These are phyloP conservation scores for Epirrhoe alternata DNA, from an alignment of 2,888 invertebrate genomes.

Conservation along the genomic window DNA sequence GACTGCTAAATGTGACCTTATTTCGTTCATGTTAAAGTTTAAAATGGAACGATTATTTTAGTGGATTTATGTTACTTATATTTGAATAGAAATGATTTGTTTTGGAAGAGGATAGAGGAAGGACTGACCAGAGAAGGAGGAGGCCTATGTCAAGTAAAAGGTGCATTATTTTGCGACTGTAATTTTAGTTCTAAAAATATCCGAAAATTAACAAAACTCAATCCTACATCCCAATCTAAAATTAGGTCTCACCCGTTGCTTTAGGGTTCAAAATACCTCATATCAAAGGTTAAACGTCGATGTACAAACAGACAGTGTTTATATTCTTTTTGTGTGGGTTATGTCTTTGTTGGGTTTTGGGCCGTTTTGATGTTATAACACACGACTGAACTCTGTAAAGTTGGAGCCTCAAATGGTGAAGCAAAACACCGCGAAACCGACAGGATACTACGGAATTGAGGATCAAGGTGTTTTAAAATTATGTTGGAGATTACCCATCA, in stretches of 20 bases:
- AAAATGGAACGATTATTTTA: no score
- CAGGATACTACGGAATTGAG: no score
- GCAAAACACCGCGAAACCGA: constrained; percentile 1
- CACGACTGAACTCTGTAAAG: constrained; percentile 12
- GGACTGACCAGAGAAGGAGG: no score
- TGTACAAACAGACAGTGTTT: constrained; percentile 28
- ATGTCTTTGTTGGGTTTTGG: constrained; percentile 34
- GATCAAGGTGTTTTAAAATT: no score
- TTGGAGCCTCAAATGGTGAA: constrained; percentile 5
- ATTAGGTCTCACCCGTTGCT: constrained; percentile 11
- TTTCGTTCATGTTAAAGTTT: no score
- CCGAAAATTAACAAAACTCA: constrained; percentile 18
- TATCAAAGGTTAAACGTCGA: constrained; percentile 24
- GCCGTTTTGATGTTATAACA: constrained; percentile 32
- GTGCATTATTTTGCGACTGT: no score
- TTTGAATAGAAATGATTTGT: no score
- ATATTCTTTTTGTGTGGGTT: constrained; percentile 36
- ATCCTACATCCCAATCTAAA: constrained; percentile 9
- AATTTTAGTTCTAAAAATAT: constrained; percentile 13
- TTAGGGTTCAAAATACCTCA: constrained; percentile 22
- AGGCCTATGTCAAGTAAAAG: no score
- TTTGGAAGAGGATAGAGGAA: no score
- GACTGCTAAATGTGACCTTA: no score
- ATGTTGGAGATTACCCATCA: no score
- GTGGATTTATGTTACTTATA: no score